phyloP scores from a whole-genome alignment of 2,113 vertebrate species.

The Halcyon senegalensis region DNA sequence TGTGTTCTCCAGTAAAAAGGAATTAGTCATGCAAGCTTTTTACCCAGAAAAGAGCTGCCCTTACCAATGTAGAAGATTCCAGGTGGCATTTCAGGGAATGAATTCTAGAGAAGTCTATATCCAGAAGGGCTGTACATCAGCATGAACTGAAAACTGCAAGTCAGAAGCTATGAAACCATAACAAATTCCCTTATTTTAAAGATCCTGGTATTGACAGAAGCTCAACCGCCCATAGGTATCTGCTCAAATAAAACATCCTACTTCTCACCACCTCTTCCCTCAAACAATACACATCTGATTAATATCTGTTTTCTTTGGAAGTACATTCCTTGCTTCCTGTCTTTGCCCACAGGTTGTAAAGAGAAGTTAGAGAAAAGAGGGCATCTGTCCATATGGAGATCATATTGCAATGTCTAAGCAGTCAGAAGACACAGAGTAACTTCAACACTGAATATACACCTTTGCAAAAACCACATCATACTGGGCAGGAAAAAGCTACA shows the following conservation, averaged over 20 bases:
- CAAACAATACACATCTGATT: not conserved
- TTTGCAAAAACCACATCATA: not conserved
- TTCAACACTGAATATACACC: not conserved
- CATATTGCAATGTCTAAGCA: not conserved
- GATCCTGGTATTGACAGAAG: too few relatives aligned
- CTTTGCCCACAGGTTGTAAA: not conserved
- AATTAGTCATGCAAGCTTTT: not conserved
- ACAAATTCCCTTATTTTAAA: not conserved
- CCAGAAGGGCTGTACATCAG: not conserved
- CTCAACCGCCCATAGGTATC: not conserved
- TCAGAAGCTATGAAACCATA: not conserved
- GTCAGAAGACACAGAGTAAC: not conserved
- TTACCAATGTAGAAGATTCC: not conserved
- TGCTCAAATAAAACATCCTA: not conserved
- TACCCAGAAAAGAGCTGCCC: not conserved
- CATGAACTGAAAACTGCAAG: not conserved
- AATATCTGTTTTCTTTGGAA: not conserved
- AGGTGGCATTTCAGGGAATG: not conserved
- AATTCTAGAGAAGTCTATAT: not conserved
- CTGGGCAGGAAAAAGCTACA: not conserved
- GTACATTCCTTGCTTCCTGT: not conserved
- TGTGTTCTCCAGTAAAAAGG: not conserved
- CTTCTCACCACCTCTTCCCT: not conserved
- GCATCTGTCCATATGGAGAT: not conserved
- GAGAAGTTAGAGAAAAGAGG: not conserved